These are phyloP conservation scores for Drosophila heteroneura DNA, from an alignment of 2,888 invertebrate genomes.

Conservation along the genomic window DNA sequence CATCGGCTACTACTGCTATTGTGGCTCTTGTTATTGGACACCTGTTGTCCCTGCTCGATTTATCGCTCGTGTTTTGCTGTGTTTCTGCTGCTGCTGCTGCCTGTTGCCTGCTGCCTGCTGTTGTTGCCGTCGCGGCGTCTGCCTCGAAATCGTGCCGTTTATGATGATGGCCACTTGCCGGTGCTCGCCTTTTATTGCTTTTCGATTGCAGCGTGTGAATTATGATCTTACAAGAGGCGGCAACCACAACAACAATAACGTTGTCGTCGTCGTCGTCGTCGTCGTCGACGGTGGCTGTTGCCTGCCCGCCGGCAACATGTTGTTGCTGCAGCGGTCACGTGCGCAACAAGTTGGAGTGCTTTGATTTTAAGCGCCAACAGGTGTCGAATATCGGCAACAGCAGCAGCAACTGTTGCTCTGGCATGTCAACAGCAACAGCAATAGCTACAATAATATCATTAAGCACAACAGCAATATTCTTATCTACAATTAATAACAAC, in stretches of 20 bases:
- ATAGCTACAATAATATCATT: slow-evolving; percentile 47
- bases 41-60: slow-evolving; percentile 70
- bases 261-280: not conserved
- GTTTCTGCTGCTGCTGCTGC: slow-evolving; percentile 16
- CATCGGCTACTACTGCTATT: slow-evolving; percentile 2
- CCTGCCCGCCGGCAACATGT: slow-evolving; percentile 42
- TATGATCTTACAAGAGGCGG: slow-evolving; percentile 60
- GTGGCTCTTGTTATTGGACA: slow-evolving; percentile 48
- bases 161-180: slow-evolving; percentile 44
- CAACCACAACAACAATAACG: slow-evolving; percentile 11
- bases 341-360: slow-evolving; percentile 39
- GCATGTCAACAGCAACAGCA: slow-evolving; percentile 11
- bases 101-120: slow-evolving; percentile 36
- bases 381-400: slow-evolving; percentile 38
- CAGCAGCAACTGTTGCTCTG: slow-evolving; percentile 25
- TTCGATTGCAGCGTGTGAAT: slow-evolving; percentile 65
- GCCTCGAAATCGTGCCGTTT: slow-evolving; percentile 49
- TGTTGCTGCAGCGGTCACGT: slow-evolving; percentile 56
- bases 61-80: slow-evolving; percentile 49
- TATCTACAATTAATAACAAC: slow-evolving; percentile 18
- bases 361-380: slow-evolving; percentile 67
- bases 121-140: slow-evolving; percentile 26
- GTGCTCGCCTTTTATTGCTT: slow-evolving; percentile 58
- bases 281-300: slow-evolving; percentile 16
- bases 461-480: slow-evolving; percentile 33